phyloP scores from a whole-genome alignment of 2,797 vertebrate genomes.

The Pteronotus mesoamericanus region DNA sequence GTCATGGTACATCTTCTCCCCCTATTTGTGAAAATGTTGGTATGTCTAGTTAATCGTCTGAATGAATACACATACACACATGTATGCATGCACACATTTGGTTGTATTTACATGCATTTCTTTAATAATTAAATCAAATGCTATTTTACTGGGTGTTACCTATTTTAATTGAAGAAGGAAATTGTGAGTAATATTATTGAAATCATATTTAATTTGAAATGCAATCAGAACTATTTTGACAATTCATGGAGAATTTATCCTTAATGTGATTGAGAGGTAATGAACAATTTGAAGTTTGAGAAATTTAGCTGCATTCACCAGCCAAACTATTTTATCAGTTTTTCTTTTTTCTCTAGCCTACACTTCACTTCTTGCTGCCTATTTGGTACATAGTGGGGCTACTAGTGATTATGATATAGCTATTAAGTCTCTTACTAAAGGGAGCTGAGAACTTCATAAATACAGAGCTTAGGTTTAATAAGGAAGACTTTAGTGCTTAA shows the following conservation, averaged over 20 bases:
- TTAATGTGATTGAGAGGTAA: not conserved
- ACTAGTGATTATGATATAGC: not conserved
- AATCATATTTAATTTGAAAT: not conserved
- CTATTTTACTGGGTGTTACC: not conserved
- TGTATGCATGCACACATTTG: not conserved
- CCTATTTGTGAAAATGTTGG: not conserved
- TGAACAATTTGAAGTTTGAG: not conserved
- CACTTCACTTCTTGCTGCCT: not conserved
- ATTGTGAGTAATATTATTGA: not conserved
- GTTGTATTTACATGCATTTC: not conserved
- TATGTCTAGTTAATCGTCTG: not conserved
- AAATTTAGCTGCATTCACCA: not conserved
- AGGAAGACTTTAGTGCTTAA: not conserved
- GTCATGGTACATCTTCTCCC: not conserved
- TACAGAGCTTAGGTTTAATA: not conserved
- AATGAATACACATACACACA: not conserved
- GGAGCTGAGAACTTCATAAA: not conserved
- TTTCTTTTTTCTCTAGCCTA: not conserved
- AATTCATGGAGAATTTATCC: not conserved
- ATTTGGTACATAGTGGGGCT: not conserved
- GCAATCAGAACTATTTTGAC: not conserved
- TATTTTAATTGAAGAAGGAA: not conserved
- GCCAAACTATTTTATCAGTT: slow-evolving; percentile 5
- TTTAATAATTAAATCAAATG: not conserved
- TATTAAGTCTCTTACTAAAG: not conserved